Evolutionary conservation across 2,113 vertebrate species (phyloP), one percentile per base, ranked within the genome.

Genomic region (Chaetodon trifascialis): DNA sequence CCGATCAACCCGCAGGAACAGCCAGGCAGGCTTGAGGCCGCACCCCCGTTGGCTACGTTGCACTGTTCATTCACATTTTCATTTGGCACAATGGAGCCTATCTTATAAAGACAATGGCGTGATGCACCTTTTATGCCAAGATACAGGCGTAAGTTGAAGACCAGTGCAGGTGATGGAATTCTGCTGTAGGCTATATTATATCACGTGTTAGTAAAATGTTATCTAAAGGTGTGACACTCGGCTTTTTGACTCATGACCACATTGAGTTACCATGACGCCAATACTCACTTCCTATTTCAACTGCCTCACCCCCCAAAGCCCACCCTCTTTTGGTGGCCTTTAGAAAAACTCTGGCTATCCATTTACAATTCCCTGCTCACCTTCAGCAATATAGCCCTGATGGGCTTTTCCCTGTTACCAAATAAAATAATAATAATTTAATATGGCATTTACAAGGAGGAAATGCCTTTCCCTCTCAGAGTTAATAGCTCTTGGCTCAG

Each of bases 361-460:
- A 85, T 86, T 94, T 90, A 90, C 87, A 90, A 90, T 86, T 93
- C 91, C 90, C 91, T 42, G 59, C 83, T 90, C 85, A 91, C 93
- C 86, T 91, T 73, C 85, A 89, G 94, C 89, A 88, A 88, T 88
- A 90, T 82, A 92, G 91, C 83, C 89, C 88, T 92, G 91, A 94
- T 95, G 92, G 91, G 87, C 92, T 95, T 94, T 93, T 95, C 95
- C 92, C 91, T 92, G 91, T 95, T 94, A 95, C 92, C 93, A 95
- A 95, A 95, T 95, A 93, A 94, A 95, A 95, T 93, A 95, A 95
- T 94, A 95, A 95, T 95, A 95, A 96, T 95, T 95, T 94, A 95
- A 95, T 94, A 94, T 95, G 95, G 94, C 95, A 95, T 95, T 95
- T 96, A 95, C 95, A 95, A 95, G 95, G 89, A 95, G 95, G 95